phyloP scores from a whole-genome alignment of 2,888 invertebrate genomes.

The Alcis repandata region DNA sequence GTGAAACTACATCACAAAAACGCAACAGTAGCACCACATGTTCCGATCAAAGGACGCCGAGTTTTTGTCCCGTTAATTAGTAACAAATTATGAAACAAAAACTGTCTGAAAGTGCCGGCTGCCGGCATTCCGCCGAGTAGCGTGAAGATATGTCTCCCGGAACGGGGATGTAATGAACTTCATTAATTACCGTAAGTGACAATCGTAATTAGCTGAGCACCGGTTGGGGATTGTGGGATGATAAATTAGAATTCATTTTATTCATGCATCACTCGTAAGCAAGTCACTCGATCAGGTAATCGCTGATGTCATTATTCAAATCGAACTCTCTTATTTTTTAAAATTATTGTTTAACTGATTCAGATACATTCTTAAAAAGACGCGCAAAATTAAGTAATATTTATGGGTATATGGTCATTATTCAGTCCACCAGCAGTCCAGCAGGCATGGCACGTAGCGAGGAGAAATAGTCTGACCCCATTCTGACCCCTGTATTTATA shows the following conservation, averaged over 20 bases:
- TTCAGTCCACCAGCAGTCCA: background rate
- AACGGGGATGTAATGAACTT: slow-evolving; percentile 54
- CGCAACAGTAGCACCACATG: slow-evolving; percentile 49
- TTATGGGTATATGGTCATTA: background rate
- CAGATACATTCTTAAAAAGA: too few relatives aligned
- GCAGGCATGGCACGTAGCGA: too few relatives aligned
- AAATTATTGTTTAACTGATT: too few relatives aligned
- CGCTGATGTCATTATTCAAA: too few relatives aligned
- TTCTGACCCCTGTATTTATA: too few relatives aligned
- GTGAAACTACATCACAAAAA: slow-evolving; percentile 52
- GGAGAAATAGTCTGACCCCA: too few relatives aligned
- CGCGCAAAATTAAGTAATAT: too few relatives aligned
- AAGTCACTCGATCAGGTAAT: background rate
- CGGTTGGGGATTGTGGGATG: slow-evolving; percentile 14
- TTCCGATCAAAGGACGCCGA: slow-evolving; percentile 60
- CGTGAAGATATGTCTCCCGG: slow-evolving; percentile 59
- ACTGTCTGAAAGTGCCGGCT: slow-evolving; percentile 16
- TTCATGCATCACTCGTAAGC: background rate
- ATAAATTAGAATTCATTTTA: slow-evolving; percentile 31
- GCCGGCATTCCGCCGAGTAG: slow-evolving; percentile 42
- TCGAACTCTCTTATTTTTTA: too few relatives aligned
- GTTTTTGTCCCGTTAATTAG: slow-evolving; percentile 73
- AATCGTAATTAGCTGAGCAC: slow-evolving; percentile 30
- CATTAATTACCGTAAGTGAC: slow-evolving; percentile 47
- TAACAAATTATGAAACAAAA: slow-evolving; percentile 74